These are phyloP conservation scores for Platysternon megacephalum DNA, from an alignment of 2,113 vertebrate species.

Conservation along the genomic window DNA sequence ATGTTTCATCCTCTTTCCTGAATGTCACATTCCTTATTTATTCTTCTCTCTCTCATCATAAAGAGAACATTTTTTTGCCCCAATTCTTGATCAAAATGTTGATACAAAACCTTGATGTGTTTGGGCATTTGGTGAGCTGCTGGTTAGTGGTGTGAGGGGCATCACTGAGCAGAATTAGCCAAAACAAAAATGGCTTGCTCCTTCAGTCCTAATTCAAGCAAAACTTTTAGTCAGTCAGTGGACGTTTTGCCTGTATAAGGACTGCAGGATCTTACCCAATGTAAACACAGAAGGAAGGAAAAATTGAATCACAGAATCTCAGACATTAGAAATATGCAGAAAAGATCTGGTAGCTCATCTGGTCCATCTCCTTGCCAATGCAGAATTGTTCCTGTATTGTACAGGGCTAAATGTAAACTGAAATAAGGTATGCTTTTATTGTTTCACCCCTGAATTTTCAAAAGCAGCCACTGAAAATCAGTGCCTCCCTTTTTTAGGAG, in stretches of 20 bases:
- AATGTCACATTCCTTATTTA: neutral
- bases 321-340: neutral
- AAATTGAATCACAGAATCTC: neutral
- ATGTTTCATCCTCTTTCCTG: neutral
- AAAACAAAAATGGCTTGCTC: neutral
- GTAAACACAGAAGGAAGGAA: neutral
- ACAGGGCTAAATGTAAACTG: neutral
- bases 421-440: neutral
- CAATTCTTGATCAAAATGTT: neutral
- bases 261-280: neutral
- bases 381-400: neutral
- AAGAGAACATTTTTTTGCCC: neutral
- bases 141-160: rapidly evolving
- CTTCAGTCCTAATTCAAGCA: rapidly evolving
- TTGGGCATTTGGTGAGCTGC: neutral
- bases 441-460: neutral
- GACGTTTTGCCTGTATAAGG: neutral
- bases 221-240: neutral
- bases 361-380: neutral
- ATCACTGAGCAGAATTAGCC: neutral
- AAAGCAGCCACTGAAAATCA: neutral
- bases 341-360: neutral
- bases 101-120: neutral
- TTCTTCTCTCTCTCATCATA: neutral
- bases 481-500: neutral